A percentile compares a stretch with the other conserved stretches of the same genome.
Evolutionary conservation across 2,113 vertebrate species (phyloP).

Genomic region (Catharus minimus): DNA sequence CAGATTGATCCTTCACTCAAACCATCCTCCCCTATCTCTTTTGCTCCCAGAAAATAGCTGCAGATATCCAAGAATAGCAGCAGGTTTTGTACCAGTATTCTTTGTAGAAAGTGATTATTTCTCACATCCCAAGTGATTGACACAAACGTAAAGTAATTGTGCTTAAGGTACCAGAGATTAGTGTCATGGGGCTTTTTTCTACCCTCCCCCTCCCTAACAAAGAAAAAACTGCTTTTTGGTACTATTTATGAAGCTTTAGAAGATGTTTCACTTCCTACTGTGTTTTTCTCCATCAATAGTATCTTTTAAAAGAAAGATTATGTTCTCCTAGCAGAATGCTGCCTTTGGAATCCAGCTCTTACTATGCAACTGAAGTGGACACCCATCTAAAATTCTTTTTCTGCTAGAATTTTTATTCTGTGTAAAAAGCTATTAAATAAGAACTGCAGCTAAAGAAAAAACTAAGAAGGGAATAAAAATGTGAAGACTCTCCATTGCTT

Average conservation of each 20-base stretch:
- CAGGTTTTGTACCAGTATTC: background rate
- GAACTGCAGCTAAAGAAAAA: background rate
- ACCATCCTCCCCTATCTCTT: background rate
- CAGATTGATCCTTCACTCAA: background rate
- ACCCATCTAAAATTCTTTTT: background rate
- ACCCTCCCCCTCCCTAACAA: background rate
- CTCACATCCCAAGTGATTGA: slow-evolving; percentile 24
- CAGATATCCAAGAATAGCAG: slow-evolving; percentile 24
- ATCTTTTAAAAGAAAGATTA: background rate
- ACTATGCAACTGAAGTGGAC: background rate
- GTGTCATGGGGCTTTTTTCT: background rate
- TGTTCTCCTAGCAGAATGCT: background rate
- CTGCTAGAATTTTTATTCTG: background rate
- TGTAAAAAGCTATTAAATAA: background rate
- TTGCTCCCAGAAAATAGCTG: background rate
- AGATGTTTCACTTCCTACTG: background rate
- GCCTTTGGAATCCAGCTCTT: background rate
- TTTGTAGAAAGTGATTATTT: slow-evolving; percentile 38
- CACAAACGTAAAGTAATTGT: slow-evolving; percentile 12
- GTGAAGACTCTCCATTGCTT: background rate
- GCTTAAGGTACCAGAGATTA: background rate
- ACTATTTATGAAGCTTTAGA: background rate
- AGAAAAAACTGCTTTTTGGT: background rate
- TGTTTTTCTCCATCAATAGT: background rate
- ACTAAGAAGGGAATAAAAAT: background rate